Base-by-base conservation (phyloP, 2,113 vertebrate genomes). In the Perca fluviatilis region DNA sequence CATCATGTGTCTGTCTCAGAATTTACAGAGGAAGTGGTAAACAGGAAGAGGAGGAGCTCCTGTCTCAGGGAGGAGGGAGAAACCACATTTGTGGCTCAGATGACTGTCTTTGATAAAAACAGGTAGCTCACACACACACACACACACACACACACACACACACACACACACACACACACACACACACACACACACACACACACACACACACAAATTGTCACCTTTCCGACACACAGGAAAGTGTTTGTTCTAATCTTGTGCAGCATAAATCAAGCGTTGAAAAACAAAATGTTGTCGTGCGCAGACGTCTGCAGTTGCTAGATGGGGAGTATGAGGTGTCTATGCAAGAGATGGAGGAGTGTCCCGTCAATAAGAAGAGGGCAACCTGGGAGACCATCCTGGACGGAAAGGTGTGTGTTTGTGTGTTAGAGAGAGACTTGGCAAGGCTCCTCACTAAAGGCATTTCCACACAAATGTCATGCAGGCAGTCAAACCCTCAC, bases 51-150 rank as follows among this genome's bases (percentile, higher is more conserved):
- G 96, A 95, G 97, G 90, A 96, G 95, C 85, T 95, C 95, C 9
- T 95, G 96, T 58, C 96, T 96, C 89, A 96, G 96, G 81, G 98
- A 98, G 88, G 98, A 98, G 77, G 97, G 96, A 19, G 97, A 98
- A 85, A 96, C 96, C 93, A 95, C 95, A 5, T 98, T 98, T 94
- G 97, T 99, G 90, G 97, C 98, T 87, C 98, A 99, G 95, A 99
- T 99, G 98, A 99, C 97, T 0, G 97, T 99, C 68, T 99, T 99
- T 94, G 98, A 99, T 95, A 99, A 99, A 94, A 99, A 99, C 94
- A 97, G 98, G 98, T 99, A 21, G 12, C 15, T 7, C 4, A 9
- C 67, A 21, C 16, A 36, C n/a, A 11, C 58, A 54, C 36, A 40
- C 36, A 10, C 36, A 51, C 15, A 36, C n/a, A 6, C 25, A 16